Percentiles rank a stretch among this genome's conserved stretches.
These are phyloP conservation scores for Psittacara wagleri DNA, from an alignment of 2,113 vertebrate species.

Conservation along the genomic window DNA sequence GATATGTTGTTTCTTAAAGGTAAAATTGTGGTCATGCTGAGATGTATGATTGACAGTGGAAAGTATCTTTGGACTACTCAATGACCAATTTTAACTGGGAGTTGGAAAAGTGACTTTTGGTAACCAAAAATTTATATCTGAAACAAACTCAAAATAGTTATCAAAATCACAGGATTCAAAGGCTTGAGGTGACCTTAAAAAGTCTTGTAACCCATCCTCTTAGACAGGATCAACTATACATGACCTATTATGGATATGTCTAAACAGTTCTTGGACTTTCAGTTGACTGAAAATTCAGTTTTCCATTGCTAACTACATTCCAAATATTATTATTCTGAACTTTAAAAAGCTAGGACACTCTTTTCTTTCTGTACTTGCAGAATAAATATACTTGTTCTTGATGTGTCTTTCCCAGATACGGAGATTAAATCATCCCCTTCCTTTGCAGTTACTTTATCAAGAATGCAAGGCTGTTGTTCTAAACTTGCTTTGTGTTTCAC, in stretches of 20 bases:
- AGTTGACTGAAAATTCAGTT: not conserved
- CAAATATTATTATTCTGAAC: not conserved
- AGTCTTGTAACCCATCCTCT: not conserved
- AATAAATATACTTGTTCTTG: not conserved
- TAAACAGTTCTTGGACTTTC: not conserved
- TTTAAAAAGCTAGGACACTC: not conserved
- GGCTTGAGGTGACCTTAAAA: not conserved
- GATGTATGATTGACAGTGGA: conserved; percentile 35
- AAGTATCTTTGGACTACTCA: conserved; percentile 33
- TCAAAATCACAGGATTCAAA: not conserved
- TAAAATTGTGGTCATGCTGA: conserved; percentile 57
- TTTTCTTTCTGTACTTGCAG: not conserved
- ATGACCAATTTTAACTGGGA: conserved; percentile 64
- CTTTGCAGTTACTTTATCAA: not conserved
- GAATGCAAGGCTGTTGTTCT: not conserved
- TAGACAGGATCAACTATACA: not conserved
- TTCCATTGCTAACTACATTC: not conserved
- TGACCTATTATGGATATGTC: not conserved
- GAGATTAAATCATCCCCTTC: not conserved
- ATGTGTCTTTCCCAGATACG: not conserved
- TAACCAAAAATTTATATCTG: conserved; percentile 43
- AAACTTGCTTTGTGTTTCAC: not conserved
- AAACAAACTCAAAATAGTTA: not conserved
- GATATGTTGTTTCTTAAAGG: conserved; percentile 24
- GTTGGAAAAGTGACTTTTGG: conserved; percentile 38